Conservation (phyloP, 2,797 vertebrate genomes). For the Neopelma chrysocephalum region DNA sequence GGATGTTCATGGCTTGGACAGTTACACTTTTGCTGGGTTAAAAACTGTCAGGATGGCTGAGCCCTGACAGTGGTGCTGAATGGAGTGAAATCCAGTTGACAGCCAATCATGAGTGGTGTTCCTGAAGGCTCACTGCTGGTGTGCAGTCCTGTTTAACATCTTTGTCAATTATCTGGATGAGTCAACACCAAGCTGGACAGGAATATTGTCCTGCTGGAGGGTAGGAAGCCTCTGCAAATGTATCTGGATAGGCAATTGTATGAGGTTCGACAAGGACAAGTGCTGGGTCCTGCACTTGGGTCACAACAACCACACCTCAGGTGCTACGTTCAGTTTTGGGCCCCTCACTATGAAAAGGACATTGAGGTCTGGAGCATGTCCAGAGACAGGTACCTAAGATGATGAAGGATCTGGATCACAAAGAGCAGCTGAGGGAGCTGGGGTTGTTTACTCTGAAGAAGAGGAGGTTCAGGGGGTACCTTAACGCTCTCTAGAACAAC, state of each 20-base stretch:
- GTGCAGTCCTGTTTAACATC: not conserved
- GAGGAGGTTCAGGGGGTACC: not conserved
- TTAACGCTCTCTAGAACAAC: not conserved
- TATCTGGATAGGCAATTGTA: not conserved
- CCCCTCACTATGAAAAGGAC: not conserved
- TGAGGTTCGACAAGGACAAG: rapidly evolving
- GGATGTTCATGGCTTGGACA: not conserved
- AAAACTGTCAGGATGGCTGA: not conserved
- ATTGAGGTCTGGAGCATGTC: not conserved
- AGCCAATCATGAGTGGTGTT: too few species aligned
- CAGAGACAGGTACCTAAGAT: not conserved
- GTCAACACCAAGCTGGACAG: not conserved
- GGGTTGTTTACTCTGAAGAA: not conserved
- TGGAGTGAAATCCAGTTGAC: not conserved
- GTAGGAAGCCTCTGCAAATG: not conserved
- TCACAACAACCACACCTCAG: not conserved
- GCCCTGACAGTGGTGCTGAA: not conserved
- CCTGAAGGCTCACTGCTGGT: not conserved
- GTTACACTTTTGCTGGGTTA: not conserved
- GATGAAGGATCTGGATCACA: not conserved
- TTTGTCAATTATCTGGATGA: not conserved
- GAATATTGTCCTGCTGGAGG: not conserved
- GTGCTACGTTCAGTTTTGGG: not conserved
- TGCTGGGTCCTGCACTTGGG: rapidly evolving
- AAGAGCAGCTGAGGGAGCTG: not conserved